A percentile compares a stretch with the other conserved stretches of the same genome.
Conservation (phyloP, 2,113 vertebrate species). For the Laterallus jamaicensis region DNA sequence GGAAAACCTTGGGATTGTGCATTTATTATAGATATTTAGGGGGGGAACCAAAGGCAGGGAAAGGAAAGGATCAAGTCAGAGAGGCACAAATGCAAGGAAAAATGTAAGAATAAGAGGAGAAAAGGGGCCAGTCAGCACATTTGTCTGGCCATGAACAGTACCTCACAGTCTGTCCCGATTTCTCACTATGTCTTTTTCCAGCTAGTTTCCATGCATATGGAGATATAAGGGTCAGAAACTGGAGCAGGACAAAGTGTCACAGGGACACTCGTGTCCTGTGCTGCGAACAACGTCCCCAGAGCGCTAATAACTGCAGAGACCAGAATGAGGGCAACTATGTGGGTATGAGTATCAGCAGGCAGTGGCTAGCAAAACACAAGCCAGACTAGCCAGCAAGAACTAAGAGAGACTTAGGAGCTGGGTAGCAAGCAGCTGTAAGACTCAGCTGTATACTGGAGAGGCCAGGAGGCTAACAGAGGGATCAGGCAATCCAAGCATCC, state of each 20-base stretch:
- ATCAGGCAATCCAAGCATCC: not conserved
- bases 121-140: not conserved
- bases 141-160: not conserved
- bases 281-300: not conserved
- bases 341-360: not conserved
- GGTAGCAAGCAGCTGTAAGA: accelerated
- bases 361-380: not conserved
- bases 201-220: not conserved
- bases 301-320: not conserved
- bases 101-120: not conserved
- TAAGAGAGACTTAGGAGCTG: not conserved
- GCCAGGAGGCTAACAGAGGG: not conserved
- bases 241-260: not conserved
- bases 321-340: not conserved
- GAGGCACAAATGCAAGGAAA: not conserved
- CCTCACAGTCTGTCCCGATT: not conserved
- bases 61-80: not conserved
- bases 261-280: not conserved
- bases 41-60: not conserved
- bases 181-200: not conserved
- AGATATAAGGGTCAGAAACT: not conserved
- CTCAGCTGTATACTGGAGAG: not conserved
- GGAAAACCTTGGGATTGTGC: not conserved
- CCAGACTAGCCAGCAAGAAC: not conserved
- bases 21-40: not conserved